Evolutionary conservation across 2,888 invertebrate species (phyloP).

Genomic region (Hypolimnas misippus): DNA sequence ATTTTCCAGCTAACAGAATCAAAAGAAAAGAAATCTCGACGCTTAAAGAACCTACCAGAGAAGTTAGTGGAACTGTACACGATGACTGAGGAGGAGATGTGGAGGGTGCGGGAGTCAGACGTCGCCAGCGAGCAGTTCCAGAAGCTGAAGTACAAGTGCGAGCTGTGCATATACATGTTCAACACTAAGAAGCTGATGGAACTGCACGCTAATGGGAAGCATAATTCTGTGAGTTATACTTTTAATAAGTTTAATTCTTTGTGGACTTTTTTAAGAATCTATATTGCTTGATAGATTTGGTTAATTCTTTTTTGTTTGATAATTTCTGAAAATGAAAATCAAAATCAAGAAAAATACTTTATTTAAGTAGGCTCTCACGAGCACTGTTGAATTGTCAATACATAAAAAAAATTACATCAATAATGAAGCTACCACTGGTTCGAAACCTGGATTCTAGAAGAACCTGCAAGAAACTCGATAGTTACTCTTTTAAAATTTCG

Average conservation of each 20-base stretch:
- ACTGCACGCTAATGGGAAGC: slow-evolving; percentile 63
- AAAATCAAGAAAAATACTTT: no score
- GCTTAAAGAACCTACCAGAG: slow-evolving; percentile 62
- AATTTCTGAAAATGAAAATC: no score
- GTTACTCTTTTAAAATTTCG: no score
- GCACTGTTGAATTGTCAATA: no score
- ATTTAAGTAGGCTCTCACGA: no score
- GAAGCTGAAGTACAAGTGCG: slow-evolving; percentile 58
- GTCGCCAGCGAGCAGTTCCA: slow-evolving; percentile 55
- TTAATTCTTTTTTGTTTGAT: no score
- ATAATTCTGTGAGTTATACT: slow-evolving; percentile 55
- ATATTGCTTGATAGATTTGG: no score
- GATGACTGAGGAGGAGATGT: slow-evolving; percentile 68
- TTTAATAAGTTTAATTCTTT: background rate
- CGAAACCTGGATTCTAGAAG: no score
- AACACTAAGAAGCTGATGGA: slow-evolving; percentile 60
- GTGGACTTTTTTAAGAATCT: no score
- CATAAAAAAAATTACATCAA: no score
- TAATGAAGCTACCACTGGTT: no score
- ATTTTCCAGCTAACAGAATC: background rate
- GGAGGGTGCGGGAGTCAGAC: slow-evolving; percentile 55
- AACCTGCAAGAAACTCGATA: no score
- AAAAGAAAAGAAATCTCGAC: slow-evolving; percentile 24
- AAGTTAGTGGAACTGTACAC: slow-evolving; percentile 61
- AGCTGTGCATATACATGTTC: slow-evolving; percentile 61